phyloP scores from a whole-genome alignment of 37 sponge, comb jelly and placozoan genomes.

The Chondrilla cf. caribensis region DNA sequence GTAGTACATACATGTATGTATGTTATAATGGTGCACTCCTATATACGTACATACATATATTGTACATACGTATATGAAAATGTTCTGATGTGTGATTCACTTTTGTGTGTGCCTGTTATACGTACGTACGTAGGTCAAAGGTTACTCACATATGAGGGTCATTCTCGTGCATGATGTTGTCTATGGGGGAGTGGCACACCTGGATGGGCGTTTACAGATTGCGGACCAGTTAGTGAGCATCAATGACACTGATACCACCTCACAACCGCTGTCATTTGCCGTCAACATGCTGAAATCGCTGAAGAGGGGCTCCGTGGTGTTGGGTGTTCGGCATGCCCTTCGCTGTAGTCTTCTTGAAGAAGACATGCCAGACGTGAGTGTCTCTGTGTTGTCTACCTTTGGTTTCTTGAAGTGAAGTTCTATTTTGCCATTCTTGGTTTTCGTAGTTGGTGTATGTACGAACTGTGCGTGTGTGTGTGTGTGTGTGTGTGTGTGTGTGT shows the following conservation, averaged over 20 bases:
- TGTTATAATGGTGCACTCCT: too few relatives aligned
- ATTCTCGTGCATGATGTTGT: slow-evolving; percentile 63
- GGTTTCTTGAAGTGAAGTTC: too few relatives aligned
- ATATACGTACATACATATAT: too few relatives aligned
- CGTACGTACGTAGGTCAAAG: slow-evolving; percentile 21
- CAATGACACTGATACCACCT: slow-evolving; percentile 45
- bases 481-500: too few relatives aligned
- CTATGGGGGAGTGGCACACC: slow-evolving; percentile 56
- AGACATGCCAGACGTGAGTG: neutral
- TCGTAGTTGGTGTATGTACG: too few relatives aligned
- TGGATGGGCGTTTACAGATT: slow-evolving; percentile 50
- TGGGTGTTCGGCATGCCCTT: neutral
- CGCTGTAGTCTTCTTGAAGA: slow-evolving; percentile 4
- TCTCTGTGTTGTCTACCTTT: too few relatives aligned
- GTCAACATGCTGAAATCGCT: neutral
- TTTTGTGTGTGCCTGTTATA: neutral
- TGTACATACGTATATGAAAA: too few relatives aligned
- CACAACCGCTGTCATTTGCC: neutral
- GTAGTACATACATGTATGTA: too few relatives aligned
- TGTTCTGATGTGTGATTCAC: too few relatives aligned
- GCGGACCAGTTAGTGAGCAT: slow-evolving; percentile 68
- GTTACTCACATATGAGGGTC: slow-evolving; percentile 15
- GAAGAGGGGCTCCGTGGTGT: neutral
- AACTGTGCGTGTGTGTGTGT: too few relatives aligned
- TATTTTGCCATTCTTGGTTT: too few relatives aligned